A percentile compares a stretch with the other conserved stretches of the same genome.
Evolutionary conservation across 1,140 invertebrate species (phyloP).

Genomic region (Thaumatotibia leucotreta): DNA sequence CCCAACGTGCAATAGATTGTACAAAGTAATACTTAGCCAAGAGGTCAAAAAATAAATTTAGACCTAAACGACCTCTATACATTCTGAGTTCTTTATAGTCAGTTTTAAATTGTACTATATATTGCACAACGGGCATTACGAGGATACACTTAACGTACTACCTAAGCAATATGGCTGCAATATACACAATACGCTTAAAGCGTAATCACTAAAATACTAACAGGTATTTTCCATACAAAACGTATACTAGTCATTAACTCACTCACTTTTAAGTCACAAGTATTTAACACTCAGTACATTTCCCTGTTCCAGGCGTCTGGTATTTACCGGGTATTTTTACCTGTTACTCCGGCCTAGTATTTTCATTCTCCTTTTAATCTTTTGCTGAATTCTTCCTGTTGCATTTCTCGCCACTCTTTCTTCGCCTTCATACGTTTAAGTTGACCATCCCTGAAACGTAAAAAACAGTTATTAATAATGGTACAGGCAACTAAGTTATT

Average conservation of each 20-base stretch:
- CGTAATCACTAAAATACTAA: background rate
- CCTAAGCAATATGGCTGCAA: background rate
- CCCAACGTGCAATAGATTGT: too few relatives aligned
- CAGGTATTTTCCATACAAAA: background rate
- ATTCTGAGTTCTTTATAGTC: too few relatives aligned
- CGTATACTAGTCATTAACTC: background rate
- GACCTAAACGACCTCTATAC: too few relatives aligned
- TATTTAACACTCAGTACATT: background rate
- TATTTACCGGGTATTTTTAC: conserved; percentile 12
- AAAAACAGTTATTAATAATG: too few relatives aligned
- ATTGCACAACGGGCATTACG: too few relatives aligned
- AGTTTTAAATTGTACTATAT: too few relatives aligned
- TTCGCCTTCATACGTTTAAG: conserved; percentile 94
- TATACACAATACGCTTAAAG: background rate
- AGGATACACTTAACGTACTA: too few relatives aligned
- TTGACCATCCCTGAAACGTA: conserved; percentile 91
- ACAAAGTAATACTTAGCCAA: too few relatives aligned
- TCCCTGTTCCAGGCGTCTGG: background rate
- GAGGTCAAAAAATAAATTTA: too few relatives aligned
- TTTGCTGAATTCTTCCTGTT: conserved; percentile 96
- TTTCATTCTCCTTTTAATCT: conserved; percentile 86
- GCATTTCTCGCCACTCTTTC: conserved; percentile 94
- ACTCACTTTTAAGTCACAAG: background rate
- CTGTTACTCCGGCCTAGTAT: background rate
- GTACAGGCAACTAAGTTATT: too few relatives aligned